A percentile compares a stretch with the other conserved stretches of the same genome.
Conservation (phyloP, 2,797 vertebrate genomes). For the Pantherophis vulpinus region DNA sequence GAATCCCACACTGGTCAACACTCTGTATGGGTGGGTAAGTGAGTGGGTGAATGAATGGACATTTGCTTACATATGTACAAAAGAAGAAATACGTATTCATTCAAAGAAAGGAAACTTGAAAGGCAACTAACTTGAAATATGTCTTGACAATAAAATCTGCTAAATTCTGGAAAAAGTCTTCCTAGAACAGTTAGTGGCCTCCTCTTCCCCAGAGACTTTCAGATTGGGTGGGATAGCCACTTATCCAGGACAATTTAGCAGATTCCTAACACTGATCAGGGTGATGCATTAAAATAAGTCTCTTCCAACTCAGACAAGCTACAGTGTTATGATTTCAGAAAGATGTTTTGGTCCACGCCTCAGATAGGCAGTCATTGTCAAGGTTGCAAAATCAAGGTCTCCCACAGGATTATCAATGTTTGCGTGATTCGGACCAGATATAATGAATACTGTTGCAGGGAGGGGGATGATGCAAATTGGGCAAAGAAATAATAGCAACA, state of each 20-base stretch:
- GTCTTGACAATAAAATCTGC: not conserved
- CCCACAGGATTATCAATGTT: not conserved
- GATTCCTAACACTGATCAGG: not conserved
- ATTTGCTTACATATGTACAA: not conserved
- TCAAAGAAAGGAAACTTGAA: not conserved
- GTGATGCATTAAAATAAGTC: not conserved
- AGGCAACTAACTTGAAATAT: not conserved
- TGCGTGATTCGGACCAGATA: not conserved
- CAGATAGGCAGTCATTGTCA: not conserved
- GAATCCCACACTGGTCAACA: too few relatives aligned
- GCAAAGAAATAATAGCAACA: not conserved
- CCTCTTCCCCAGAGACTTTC: not conserved
- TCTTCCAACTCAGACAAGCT: not conserved
- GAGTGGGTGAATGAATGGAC: not conserved
- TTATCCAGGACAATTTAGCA: not conserved
- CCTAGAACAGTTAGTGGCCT: not conserved
- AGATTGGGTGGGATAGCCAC: not conserved
- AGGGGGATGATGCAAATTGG: not conserved
- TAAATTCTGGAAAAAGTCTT: not conserved
- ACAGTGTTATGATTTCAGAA: not conserved
- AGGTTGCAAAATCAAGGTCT: not conserved
- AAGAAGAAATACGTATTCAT: not conserved
- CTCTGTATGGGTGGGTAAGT: not conserved
- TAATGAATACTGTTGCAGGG: not conserved
- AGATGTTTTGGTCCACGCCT: not conserved